phyloP scores from a whole-genome alignment of 2,888 invertebrate species.

The Leptopilina myrica region DNA sequence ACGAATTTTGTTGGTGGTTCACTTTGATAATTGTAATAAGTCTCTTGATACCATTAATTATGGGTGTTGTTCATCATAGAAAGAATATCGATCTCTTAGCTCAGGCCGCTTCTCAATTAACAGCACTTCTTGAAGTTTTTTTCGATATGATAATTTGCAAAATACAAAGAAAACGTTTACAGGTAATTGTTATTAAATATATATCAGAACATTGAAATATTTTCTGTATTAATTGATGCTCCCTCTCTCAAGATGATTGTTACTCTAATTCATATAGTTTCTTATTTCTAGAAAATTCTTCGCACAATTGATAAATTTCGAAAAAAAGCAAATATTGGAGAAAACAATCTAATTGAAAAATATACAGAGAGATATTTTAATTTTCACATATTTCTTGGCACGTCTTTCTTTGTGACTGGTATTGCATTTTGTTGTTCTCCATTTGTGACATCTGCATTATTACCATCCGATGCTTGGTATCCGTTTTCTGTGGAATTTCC shows the following conservation, averaged over 20 bases:
- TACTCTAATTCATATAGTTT: not conserved
- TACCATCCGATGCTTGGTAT: conserved; percentile 67
- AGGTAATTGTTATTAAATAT: conserved; percentile 55
- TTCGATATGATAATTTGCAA: conserved; percentile 63
- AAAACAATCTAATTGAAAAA: conserved; percentile 57
- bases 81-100: conserved; percentile 56
- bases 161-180: conserved; percentile 55
- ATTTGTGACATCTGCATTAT: conserved; percentile 56
- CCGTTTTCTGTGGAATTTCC: conserved; percentile 63
- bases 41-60: conserved; percentile 57
- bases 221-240: not conserved
- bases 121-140: conserved; percentile 60
- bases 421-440: conserved; percentile 62
- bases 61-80: conserved; percentile 59
- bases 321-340: conserved; percentile 44
- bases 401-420: conserved; percentile 59
- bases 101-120: conserved; percentile 64
- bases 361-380: conserved; percentile 62
- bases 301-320: conserved; percentile 59
- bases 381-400: conserved; percentile 56
- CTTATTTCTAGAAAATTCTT: conserved; percentile 56
- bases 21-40: conserved; percentile 55
- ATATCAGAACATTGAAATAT: not conserved
- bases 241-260: not conserved
- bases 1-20: conserved; percentile 59